Evolutionary conservation across 2,113 vertebrate genomes (phyloP).

Genomic region (Vulpes vulpes): DNA sequence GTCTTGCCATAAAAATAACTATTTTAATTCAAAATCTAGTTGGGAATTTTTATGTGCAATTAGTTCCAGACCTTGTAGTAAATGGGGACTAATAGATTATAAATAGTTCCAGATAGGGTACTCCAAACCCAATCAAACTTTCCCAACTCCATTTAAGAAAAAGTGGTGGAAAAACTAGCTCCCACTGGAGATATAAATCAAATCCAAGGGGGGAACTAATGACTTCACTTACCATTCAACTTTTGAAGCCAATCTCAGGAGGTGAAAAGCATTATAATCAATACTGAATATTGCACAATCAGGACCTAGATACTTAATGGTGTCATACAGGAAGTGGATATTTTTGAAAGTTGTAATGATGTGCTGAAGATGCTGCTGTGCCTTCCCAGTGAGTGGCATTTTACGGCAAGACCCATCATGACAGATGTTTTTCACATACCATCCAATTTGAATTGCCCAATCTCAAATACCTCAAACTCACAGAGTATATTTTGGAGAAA

Average conservation of each 20-base stretch:
- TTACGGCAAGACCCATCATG: slow-evolving; percentile 84
- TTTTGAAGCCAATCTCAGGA: background rate
- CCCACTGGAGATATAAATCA: slow-evolving; percentile 71
- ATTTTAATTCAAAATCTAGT: slow-evolving; percentile 79
- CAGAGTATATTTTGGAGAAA: slow-evolving; percentile 85
- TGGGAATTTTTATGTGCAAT: slow-evolving; percentile 79
- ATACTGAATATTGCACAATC: background rate
- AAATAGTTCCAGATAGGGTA: slow-evolving; percentile 76
- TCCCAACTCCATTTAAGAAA: slow-evolving; percentile 69
- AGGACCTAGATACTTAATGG: background rate
- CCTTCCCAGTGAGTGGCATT: slow-evolving; percentile 48
- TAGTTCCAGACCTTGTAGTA: slow-evolving; percentile 72
- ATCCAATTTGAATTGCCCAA: slow-evolving; percentile 80
- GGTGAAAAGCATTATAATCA: background rate
- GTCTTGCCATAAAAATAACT: slow-evolving; percentile 74
- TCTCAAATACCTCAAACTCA: slow-evolving; percentile 84
- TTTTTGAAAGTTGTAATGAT: background rate
- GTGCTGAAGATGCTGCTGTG: background rate
- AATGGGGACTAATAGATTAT: slow-evolving; percentile 78
- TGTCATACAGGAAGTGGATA: background rate
- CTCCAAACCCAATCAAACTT: slow-evolving; percentile 67
- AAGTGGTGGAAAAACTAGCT: slow-evolving; percentile 64
- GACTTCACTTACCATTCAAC: slow-evolving; percentile 40
- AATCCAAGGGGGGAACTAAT: slow-evolving; percentile 48
- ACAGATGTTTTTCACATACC: slow-evolving; percentile 81